Base-by-base conservation (phyloP, 2,888 invertebrate species). In the Spilarctia lutea region DNA sequence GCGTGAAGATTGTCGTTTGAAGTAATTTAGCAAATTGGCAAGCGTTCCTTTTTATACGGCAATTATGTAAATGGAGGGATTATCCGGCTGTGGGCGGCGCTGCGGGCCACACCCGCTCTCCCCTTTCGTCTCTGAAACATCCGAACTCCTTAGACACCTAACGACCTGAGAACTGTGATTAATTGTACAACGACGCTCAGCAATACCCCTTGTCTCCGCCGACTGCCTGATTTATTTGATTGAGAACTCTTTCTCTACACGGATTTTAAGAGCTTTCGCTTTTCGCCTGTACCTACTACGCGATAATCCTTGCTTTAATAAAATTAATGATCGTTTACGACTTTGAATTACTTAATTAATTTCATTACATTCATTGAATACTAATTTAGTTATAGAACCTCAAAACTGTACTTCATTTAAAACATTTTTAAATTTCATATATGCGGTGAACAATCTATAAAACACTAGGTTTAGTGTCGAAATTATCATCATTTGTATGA, bases 31-130 rank as follows among this genome's bases (percentile, higher is more conserved):
- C 94, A 96, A 96, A 96, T 96, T 96, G 96, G 93, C 92, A 94
- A 94, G 92, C 94, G 92, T 92, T 94, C 92, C 92, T 96, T 96
- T 96, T 96, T 96, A 96, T 95, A 93, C 94, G 92, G 93, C 95
- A 96, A 96, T 96, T 96, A 96, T 96, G 96, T 95, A 96, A 96
- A 96, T 96, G 95, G 95, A 90, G 91, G 94, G 96, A 96, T 96
- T 96, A 96, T 94, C 93, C 91, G 87, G 88, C 88, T 90, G 93
- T 93, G 93, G 94, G 95, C 93, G 94, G 94, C 87, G 92, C 93
- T 90, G 88, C 85, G 91, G 89, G 93, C 92, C 93, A 92, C 93
- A 90, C 94, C 93, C 92, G 87, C 87, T 88, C 90, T 90, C 93
- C 91, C 93, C 93, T 93, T 92, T 91, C 92, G 87, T 91, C 94